Conservation (phyloP, 2,797 vertebrate genomes). For the Neosalanx taihuensis region DNA sequence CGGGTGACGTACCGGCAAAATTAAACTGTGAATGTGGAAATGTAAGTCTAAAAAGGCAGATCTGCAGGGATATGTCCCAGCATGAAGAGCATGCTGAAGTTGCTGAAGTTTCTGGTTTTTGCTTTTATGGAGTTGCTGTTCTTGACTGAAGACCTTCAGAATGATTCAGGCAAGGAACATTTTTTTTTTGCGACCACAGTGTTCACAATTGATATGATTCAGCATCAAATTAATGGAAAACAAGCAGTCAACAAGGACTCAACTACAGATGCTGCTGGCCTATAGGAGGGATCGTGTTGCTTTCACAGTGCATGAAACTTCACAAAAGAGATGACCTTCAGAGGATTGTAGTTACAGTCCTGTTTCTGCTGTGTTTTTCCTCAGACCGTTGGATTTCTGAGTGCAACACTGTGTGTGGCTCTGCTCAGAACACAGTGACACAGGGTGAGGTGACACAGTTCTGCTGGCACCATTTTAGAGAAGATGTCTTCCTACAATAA, state of each 20-base stretch:
- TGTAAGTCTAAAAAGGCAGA: neutral
- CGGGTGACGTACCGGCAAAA: neutral
- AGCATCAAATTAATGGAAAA: too few relatives aligned
- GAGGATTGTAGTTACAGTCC: neutral
- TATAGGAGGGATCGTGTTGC: too few relatives aligned
- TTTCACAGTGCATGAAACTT: too few relatives aligned
- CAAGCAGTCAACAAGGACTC: too few relatives aligned
- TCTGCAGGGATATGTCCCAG: neutral
- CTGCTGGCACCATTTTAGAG: neutral
- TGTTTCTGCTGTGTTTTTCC: neutral
- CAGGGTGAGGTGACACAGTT: neutral
- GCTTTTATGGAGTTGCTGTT: neutral
- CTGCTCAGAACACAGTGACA: neutral
- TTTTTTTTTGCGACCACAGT: too few relatives aligned
- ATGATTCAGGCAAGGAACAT: neutral
- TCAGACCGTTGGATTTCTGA: neutral
- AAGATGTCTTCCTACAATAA: conserved; percentile 15
- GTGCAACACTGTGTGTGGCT: neutral
- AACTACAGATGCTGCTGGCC: too few relatives aligned
- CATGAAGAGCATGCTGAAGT: neutral
- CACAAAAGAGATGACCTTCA: neutral
- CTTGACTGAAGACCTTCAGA: neutral
- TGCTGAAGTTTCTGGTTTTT: too few relatives aligned
- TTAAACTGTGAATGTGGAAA: neutral
- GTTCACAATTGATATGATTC: too few relatives aligned